Evolutionary conservation across 2,797 vertebrate genomes (phyloP), one percentile per base, ranked within the genome.

Genomic region (Podargus strigoides): DNA sequence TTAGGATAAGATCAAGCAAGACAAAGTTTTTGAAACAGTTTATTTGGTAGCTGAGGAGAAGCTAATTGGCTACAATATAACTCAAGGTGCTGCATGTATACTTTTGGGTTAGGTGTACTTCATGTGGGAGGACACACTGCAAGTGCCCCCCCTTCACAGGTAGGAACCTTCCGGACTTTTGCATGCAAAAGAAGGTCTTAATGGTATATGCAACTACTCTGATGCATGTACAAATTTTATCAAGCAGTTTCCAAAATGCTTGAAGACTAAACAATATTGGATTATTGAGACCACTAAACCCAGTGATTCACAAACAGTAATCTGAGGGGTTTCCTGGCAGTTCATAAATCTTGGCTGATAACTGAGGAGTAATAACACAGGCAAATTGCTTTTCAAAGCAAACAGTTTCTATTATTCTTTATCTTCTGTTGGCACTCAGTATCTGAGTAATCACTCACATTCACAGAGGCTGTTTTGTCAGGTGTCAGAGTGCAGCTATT

Each of bases 211-310:
- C 70, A 85, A 74, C 70, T 68, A 14, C 30, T 77, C 26, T 78
- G 78, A 78, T 36, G 28, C 7, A 72, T 6, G 11, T 41, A 70
- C 46, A 82, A 28, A 66, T 89, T 93, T 78, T 89, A 94, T 77
- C 85, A 67, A 83, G 60, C 20, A 16, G 49, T 68, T 96, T 55
- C 56, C 30, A 85, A 95, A 96, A 84, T 47, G 32, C 37, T 66
- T 87, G 80, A 90, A 94, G 93, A 87, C 58, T 53, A 96, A 96
- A 94, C 80, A 95, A 74, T 96, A 73, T 20, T n/a, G 44, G 47
- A 89, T 91, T 70, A 83, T 42, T 5, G 14, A 94, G 55, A 58
- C 62, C 78, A 68, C 50, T 90, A 83, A 93, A 94, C 14, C 18
- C 32, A 78, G 42, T 28, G 27, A 93, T 21, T 84, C 90, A 68